phyloP scores from a whole-genome alignment of 2,888 invertebrate species.

The Ethmia dodecea region DNA sequence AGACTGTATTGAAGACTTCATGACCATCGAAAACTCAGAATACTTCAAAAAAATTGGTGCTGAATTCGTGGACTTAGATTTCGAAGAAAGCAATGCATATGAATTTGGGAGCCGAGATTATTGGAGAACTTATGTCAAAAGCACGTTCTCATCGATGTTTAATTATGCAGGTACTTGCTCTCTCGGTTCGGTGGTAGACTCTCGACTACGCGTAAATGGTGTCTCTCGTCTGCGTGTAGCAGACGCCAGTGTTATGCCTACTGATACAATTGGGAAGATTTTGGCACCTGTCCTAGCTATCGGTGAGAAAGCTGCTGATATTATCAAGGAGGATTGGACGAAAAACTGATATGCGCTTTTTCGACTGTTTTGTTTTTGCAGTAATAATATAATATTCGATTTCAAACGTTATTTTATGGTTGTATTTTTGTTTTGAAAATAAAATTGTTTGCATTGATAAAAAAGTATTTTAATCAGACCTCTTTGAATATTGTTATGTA shows the following conservation, averaged over 20 bases:
- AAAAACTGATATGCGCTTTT: too few species aligned
- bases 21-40: background rate
- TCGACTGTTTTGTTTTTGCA: too few species aligned
- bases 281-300: slow-evolving; percentile 56
- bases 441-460: too few species aligned
- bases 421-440: too few species aligned
- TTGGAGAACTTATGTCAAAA: slow-evolving; percentile 21
- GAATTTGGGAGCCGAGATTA: slow-evolving; percentile 14
- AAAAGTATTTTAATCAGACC: too few species aligned
- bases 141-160: slow-evolving; percentile 78
- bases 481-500: too few species aligned
- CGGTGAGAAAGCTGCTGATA: slow-evolving; percentile 23
- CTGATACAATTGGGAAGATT: slow-evolving; percentile 73
- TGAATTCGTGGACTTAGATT: background rate
- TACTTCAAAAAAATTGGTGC: background rate
- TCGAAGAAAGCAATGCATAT: background rate
- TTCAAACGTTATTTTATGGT: too few species aligned
- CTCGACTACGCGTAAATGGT: slow-evolving; percentile 22
- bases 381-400: too few species aligned
- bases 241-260: slow-evolving; percentile 61
- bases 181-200: slow-evolving; percentile 86
- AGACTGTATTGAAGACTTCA: background rate
- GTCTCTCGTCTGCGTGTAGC: slow-evolving; percentile 17
- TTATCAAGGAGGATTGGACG: slow-evolving; percentile 23
- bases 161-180: slow-evolving; percentile 84